phyloP scores from a whole-genome alignment of 2,888 invertebrate species.

The Sphaerophoria taeniata region DNA sequence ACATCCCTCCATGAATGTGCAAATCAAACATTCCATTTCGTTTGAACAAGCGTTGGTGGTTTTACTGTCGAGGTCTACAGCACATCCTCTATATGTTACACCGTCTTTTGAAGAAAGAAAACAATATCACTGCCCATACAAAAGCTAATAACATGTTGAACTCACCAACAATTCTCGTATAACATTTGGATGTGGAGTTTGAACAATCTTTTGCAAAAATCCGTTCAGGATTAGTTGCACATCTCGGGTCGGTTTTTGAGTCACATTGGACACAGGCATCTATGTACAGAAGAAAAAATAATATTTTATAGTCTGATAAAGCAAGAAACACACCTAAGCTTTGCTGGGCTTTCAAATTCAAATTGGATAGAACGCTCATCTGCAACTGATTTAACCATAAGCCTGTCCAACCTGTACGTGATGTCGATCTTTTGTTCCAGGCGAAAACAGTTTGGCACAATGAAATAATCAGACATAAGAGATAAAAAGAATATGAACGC shows the following conservation, averaged over 20 bases:
- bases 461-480: too few relatives aligned
- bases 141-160: background rate
- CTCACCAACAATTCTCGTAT: conserved; percentile 78
- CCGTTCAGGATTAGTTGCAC: conserved; percentile 79
- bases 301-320: background rate
- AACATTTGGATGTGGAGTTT: conserved; percentile 77
- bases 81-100: conserved; percentile 80
- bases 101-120: conserved; percentile 76
- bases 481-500: too few relatives aligned
- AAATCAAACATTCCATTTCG: conserved; percentile 79
- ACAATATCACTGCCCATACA: background rate
- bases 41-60: conserved; percentile 78
- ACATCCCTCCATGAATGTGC: conserved; percentile 78
- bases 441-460: too few relatives aligned
- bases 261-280: conserved; percentile 80
- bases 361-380: too few relatives aligned
- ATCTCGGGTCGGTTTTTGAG: conserved; percentile 78
- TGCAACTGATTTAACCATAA: too few relatives aligned
- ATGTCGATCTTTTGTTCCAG: too few relatives aligned
- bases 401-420: too few relatives aligned
- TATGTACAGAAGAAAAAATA: conserved; percentile 51
- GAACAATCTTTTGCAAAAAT: conserved; percentile 78
- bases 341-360: too few relatives aligned
- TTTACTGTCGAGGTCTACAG: conserved; percentile 77
- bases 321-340: background rate